These are phyloP conservation scores for Scarus forsteni DNA, from an alignment of 2,797 vertebrate genomes.

Conservation along the genomic window DNA sequence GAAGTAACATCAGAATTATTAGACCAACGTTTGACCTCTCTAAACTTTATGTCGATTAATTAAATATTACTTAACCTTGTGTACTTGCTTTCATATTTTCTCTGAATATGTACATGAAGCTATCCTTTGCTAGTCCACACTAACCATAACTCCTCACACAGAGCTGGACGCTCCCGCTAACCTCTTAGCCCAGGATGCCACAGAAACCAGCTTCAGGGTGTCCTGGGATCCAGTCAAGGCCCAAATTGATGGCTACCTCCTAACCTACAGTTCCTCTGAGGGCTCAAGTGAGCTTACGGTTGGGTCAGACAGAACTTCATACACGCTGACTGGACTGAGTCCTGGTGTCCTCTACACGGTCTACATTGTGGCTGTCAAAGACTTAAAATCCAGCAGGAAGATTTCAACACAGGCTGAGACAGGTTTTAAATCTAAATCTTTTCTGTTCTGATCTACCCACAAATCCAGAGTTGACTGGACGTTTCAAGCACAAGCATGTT, in stretches of 20 bases:
- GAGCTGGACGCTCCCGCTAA: slow-evolving; percentile 70
- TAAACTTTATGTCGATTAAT: slow-evolving; percentile 6
- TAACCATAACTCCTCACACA: slow-evolving; percentile 59
- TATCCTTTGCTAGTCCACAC: slow-evolving; percentile 24
- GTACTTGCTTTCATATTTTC: slow-evolving; percentile 29
- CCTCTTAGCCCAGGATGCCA: slow-evolving; percentile 71
- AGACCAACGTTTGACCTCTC: slow-evolving; percentile 50
- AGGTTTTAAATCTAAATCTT: slow-evolving; percentile 69
- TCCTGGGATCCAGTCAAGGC: slow-evolving; percentile 84
- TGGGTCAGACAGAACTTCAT: slow-evolving; percentile 72
- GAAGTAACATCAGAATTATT: background rate
- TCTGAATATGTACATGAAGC: slow-evolving; percentile 15
- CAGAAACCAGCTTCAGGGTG: slow-evolving; percentile 78
- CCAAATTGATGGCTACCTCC: slow-evolving; percentile 81
- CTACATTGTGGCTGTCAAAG: slow-evolving; percentile 84
- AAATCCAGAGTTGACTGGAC: slow-evolving; percentile 2
- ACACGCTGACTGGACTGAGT: slow-evolving; percentile 78
- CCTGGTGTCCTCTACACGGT: slow-evolving; percentile 82
- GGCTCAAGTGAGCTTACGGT: slow-evolving; percentile 73
- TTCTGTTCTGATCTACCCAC: slow-evolving; percentile 15
- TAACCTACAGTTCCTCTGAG: slow-evolving; percentile 81
- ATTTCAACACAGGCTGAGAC: slow-evolving; percentile 77
- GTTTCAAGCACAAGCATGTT: background rate
- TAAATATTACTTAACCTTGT: background rate
- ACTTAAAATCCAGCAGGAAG: slow-evolving; percentile 81